Percentiles rank a stretch among this genome's conserved stretches.
Evolutionary conservation across 2,797 vertebrate genomes (phyloP).

Genomic region (Moxostoma hubbsi): DNA sequence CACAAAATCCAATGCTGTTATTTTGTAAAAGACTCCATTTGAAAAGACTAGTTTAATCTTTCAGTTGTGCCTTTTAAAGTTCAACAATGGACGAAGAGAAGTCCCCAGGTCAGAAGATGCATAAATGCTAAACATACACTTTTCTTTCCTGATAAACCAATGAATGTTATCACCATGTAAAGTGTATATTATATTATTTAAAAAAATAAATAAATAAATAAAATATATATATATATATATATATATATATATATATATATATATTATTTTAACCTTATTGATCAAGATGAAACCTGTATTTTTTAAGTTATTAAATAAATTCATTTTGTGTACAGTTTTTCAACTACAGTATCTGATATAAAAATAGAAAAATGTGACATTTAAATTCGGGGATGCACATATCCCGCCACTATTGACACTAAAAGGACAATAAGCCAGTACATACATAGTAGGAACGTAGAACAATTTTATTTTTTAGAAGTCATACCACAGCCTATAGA

Average conservation of each 20-base stretch:
- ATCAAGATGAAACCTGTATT: background rate
- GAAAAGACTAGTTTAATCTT: background rate
- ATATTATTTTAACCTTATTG: slow-evolving; percentile 11
- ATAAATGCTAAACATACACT: background rate
- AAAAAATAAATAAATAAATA: too few species aligned
- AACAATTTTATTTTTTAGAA: background rate
- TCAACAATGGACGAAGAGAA: background rate
- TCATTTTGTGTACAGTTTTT: too few species aligned
- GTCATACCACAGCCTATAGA: background rate
- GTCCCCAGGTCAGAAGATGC: background rate
- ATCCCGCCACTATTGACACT: too few species aligned
- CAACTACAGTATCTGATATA: too few species aligned
- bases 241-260: too few species aligned
- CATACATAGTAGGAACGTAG: background rate
- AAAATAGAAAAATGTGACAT: too few species aligned
- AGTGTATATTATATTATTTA: background rate
- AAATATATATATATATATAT: too few species aligned
- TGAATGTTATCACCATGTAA: background rate
- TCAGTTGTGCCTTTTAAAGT: background rate
- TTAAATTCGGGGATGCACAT: too few species aligned
- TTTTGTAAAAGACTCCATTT: background rate
- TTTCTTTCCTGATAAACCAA: background rate
- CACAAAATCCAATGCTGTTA: background rate
- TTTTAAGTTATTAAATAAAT: too few species aligned
- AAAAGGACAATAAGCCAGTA: slow-evolving; percentile 7